Percentiles rank a stretch among this genome's conserved stretches.
Evolutionary conservation across 2,888 invertebrate genomes (phyloP).

Genomic region (Nemoura dubitans): DNA sequence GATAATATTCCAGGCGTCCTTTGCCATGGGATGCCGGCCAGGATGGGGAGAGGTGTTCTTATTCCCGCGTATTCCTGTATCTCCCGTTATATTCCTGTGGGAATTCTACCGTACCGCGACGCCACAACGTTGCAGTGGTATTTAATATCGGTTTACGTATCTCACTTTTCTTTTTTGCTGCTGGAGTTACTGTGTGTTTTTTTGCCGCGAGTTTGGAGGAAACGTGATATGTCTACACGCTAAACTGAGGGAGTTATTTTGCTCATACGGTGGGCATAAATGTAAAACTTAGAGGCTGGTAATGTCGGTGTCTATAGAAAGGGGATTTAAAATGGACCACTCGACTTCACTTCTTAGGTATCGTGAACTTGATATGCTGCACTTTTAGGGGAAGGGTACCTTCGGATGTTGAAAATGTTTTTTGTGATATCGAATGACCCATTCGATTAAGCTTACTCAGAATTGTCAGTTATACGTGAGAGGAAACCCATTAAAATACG

Average conservation of each 20-base stretch:
- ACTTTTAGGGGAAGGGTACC: too few relatives aligned
- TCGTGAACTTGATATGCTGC: too few relatives aligned
- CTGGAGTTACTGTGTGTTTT: neutral
- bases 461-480: too few relatives aligned
- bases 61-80: neutral
- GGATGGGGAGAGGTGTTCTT: neutral
- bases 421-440: too few relatives aligned
- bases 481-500: too few relatives aligned
- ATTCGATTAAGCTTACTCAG: too few relatives aligned
- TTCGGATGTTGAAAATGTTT: too few relatives aligned
- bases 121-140: neutral
- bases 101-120: neutral
- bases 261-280: neutral
- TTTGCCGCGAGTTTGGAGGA: neutral
- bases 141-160: neutral
- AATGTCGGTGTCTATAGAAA: too few relatives aligned
- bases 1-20: neutral
- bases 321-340: too few relatives aligned
- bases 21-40: too few relatives aligned
- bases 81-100: neutral
- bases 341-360: too few relatives aligned
- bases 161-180: neutral
- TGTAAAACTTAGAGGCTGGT: neutral
- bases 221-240: neutral
- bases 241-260: neutral